Evolutionary conservation across 2,888 invertebrate genomes (phyloP).

Genomic region (Pseudococcus viburni): DNA sequence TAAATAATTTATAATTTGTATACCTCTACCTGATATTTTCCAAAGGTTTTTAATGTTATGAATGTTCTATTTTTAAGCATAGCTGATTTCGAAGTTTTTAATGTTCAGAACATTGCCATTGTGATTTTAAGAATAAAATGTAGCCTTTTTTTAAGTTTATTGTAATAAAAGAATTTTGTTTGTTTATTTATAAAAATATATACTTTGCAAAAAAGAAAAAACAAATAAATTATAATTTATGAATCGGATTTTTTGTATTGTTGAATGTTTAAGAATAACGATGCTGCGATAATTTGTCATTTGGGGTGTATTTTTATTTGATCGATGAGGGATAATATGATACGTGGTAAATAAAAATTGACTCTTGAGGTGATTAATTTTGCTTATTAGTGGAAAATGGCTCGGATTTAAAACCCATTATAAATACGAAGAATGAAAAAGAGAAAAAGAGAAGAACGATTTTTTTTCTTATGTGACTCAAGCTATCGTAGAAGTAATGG

Average conservation of each 20-base stretch:
- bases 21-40: conserved; percentile 65
- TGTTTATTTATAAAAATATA: conserved; percentile 64
- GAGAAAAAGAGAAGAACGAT: too few relatives aligned
- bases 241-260: conserved; percentile 9
- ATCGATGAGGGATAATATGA: too few relatives aligned
- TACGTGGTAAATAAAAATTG: too few relatives aligned
- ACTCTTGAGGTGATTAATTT: too few relatives aligned
- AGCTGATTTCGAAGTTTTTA: conserved; percentile 66
- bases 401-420: too few relatives aligned
- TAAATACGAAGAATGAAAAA: too few relatives aligned
- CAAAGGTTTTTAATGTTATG: conserved; percentile 64
- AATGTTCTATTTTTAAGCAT: conserved; percentile 66
- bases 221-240: conserved; percentile 61
- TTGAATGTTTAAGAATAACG: background rate
- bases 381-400: too few relatives aligned
- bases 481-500: too few relatives aligned
- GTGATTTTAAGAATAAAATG: conserved; percentile 65
- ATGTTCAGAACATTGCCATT: conserved; percentile 67
- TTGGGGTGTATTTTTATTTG: too few relatives aligned
- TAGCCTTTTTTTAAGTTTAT: conserved; percentile 65
- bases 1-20: conserved; percentile 65
- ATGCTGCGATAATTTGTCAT: too few relatives aligned
- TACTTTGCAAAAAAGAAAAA: conserved; percentile 62
- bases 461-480: too few relatives aligned
- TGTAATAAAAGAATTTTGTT: conserved; percentile 63